phyloP scores from a whole-genome alignment of 2,113 vertebrate genomes.

The Pantherophis guttatus region DNA sequence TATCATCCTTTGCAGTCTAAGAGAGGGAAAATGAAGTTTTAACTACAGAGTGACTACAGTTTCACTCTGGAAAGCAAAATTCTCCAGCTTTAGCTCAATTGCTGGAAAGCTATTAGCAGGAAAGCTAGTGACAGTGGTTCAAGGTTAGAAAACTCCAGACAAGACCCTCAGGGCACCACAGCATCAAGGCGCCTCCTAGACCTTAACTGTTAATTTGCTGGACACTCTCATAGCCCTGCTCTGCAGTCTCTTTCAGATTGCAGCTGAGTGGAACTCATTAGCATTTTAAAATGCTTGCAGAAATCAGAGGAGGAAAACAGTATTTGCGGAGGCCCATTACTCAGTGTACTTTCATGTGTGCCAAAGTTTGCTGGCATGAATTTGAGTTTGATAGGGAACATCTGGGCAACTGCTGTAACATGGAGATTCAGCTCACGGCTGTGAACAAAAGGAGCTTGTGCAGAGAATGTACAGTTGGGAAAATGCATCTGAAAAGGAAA shows the following conservation, averaged over 20 bases:
- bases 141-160: constrained; percentile 58
- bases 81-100: constrained; percentile 25
- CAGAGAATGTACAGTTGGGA: constrained; percentile 54
- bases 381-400: constrained; percentile 81
- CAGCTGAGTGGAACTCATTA: constrained; percentile 73
- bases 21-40: not conserved
- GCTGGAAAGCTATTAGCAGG: constrained; percentile 57
- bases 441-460: constrained; percentile 76
- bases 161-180: constrained; percentile 57
- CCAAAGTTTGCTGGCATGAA: constrained; percentile 79
- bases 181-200: constrained; percentile 67
- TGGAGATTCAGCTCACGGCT: constrained; percentile 59
- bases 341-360: constrained; percentile 71
- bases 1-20: not conserved
- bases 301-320: constrained; percentile 63
- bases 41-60: constrained; percentile 32
- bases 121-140: constrained; percentile 46
- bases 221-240: constrained; percentile 62
- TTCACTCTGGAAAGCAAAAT: constrained; percentile 40
- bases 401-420: constrained; percentile 74
- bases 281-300: constrained; percentile 78
- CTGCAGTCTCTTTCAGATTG: constrained; percentile 59
- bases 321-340: constrained; percentile 77
- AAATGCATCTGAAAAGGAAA: constrained; percentile 34
- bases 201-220: constrained; percentile 63